These are phyloP conservation scores for Manacus vitellinus DNA, from an alignment of 2,113 vertebrate species.

Conservation along the genomic window DNA sequence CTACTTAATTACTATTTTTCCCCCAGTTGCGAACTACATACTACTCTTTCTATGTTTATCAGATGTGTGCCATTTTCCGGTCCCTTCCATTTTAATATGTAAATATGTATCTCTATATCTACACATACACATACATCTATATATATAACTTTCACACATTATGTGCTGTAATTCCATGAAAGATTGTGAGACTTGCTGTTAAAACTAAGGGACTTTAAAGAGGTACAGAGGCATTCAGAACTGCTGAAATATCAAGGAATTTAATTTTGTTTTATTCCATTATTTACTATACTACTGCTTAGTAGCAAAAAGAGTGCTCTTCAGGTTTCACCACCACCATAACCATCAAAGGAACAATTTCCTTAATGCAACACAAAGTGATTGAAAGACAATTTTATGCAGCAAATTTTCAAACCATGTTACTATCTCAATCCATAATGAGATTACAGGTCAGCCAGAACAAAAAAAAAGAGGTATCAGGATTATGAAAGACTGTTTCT, in stretches of 20 bases:
- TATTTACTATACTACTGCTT: neutral
- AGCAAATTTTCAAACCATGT: neutral
- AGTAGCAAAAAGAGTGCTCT: neutral
- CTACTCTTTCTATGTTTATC: neutral
- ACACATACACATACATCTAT: neutral
- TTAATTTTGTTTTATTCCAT: neutral
- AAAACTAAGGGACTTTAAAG: neutral
- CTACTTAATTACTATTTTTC: constrained; percentile 22
- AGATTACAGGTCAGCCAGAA: neutral
- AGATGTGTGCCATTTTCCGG: neutral
- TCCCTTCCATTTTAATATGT: neutral
- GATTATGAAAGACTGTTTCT: neutral
- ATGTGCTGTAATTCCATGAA: neutral
- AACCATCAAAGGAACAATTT: neutral
- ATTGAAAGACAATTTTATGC: neutral
- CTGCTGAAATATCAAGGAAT: neutral
- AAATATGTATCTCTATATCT: neutral
- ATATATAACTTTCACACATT: neutral
- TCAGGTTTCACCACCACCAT: neutral
- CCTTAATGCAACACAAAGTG: neutral
- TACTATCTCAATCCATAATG: neutral
- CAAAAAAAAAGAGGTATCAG: neutral
- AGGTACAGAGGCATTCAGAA: neutral
- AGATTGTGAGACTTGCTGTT: neutral
- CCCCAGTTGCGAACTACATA: neutral